A percentile compares a stretch with the other conserved stretches of the same genome.
Conservation (phyloP, 2,888 invertebrate species). For the Coleophora flavipennella region DNA sequence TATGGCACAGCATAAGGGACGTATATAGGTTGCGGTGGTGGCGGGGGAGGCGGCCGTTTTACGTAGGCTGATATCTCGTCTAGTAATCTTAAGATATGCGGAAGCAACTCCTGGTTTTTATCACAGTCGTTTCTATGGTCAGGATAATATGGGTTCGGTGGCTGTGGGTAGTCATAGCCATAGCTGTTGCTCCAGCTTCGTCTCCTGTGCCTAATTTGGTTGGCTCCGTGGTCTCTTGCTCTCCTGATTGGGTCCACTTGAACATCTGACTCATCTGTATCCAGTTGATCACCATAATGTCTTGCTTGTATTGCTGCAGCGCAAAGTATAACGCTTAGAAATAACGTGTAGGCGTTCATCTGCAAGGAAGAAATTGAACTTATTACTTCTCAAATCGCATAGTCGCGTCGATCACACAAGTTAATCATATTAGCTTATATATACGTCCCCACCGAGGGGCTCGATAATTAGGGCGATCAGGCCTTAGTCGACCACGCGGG, state of each 20-base stretch:
- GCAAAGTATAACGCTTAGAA: slow-evolving; percentile 31
- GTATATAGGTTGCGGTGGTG: slow-evolving; percentile 46
- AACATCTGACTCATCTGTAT: slow-evolving; percentile 20
- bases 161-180: slow-evolving; percentile 36
- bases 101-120: slow-evolving; percentile 33
- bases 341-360: slow-evolving; percentile 39
- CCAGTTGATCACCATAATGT: slow-evolving; percentile 26
- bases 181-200: slow-evolving; percentile 40
- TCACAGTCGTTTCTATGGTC: slow-evolving; percentile 35
- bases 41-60: slow-evolving; percentile 27
- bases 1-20: slow-evolving; percentile 45
- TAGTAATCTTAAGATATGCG: slow-evolving; percentile 37
- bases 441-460: too few relatives aligned
- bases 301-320: slow-evolving; percentile 30
- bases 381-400: too few relatives aligned
- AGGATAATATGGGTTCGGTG: slow-evolving; percentile 27
- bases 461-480: too few relatives aligned
- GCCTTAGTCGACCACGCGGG: too few relatives aligned
- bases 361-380: slow-evolving; percentile 24
- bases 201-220: slow-evolving; percentile 32
- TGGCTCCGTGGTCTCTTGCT: slow-evolving; percentile 20
- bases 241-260: slow-evolving; percentile 16
- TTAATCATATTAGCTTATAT: too few relatives aligned
- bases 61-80: slow-evolving; percentile 42
- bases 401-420: too few relatives aligned